phyloP scores from a whole-genome alignment of 2,797 vertebrate species.

The Tragelaphus oryx region DNA sequence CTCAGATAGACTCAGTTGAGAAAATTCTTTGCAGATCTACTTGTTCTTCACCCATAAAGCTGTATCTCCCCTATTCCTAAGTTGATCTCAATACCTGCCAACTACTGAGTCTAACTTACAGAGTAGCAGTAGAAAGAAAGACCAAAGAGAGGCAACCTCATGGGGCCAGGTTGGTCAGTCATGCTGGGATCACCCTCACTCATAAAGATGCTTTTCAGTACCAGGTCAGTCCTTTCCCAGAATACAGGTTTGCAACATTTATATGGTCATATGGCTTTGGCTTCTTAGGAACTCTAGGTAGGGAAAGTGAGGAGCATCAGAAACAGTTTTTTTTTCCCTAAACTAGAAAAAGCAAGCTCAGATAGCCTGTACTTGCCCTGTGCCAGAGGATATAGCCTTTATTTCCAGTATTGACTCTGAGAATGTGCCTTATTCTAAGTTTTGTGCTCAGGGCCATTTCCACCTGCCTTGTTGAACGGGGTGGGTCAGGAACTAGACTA shows the following conservation, averaged over 20 bases:
- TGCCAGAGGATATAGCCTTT: background rate
- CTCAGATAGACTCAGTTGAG: background rate
- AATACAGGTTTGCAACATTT: background rate
- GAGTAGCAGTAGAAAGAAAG: background rate
- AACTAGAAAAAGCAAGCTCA: background rate
- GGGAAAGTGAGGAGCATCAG: background rate
- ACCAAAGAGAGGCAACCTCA: background rate
- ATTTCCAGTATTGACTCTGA: background rate
- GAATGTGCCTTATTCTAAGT: constrained; percentile 8
- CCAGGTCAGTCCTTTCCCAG: background rate
- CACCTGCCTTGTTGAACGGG: background rate
- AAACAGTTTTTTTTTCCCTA: background rate
- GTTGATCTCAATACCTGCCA: background rate
- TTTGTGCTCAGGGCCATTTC: constrained; percentile 14
- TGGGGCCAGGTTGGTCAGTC: background rate
- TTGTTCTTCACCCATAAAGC: background rate
- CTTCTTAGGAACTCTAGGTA: background rate
- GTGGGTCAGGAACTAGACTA: background rate
- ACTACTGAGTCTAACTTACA: background rate
- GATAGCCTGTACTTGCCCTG: background rate
- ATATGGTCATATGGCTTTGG: background rate
- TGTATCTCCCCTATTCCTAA: background rate
- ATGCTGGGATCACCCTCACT: background rate
- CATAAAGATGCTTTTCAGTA: constrained; percentile 22
- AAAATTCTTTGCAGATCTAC: constrained; percentile 9